A percentile compares a stretch with the other conserved stretches of the same genome.
Evolutionary conservation across 2,113 vertebrate species (phyloP).

Genomic region (Tamias sibiricus): DNA sequence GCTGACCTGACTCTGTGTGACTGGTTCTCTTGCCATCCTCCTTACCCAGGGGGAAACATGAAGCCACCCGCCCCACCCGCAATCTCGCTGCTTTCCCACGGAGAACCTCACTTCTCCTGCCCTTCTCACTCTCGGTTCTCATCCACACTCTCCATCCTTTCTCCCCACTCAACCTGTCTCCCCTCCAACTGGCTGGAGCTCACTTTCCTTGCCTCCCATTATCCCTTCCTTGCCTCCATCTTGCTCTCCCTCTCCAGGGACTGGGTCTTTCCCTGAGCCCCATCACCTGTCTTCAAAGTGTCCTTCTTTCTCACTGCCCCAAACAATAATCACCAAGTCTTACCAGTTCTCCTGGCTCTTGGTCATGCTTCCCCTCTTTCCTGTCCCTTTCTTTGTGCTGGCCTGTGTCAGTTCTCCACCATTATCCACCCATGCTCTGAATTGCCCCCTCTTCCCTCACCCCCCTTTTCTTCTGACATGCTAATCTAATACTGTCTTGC

Average conservation of each 20-base stretch:
- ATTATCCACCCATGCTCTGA: not conserved
- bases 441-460: too few relatives aligned
- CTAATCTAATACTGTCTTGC: not conserved
- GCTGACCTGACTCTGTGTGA: not conserved
- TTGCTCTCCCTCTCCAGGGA: not conserved
- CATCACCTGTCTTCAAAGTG: not conserved
- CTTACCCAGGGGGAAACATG: not conserved
- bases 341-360: not conserved
- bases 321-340: not conserved
- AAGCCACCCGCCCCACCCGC: not conserved
- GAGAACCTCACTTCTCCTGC: not conserved
- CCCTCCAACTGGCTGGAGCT: not conserved
- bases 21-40: not conserved
- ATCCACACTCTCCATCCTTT: fast-evolving
- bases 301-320: too few relatives aligned
- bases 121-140: not conserved
- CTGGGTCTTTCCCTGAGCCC: not conserved
- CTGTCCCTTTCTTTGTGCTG: not conserved
- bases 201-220: not conserved
- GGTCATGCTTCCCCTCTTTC: not conserved
- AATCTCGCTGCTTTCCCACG: not conserved
- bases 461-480: not conserved
- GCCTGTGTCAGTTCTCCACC: not conserved
- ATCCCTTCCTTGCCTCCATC: not conserved
- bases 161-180: not conserved